Base-by-base conservation (phyloP, 92 coral and sea anemone species). In the Ricordea florida region DNA sequence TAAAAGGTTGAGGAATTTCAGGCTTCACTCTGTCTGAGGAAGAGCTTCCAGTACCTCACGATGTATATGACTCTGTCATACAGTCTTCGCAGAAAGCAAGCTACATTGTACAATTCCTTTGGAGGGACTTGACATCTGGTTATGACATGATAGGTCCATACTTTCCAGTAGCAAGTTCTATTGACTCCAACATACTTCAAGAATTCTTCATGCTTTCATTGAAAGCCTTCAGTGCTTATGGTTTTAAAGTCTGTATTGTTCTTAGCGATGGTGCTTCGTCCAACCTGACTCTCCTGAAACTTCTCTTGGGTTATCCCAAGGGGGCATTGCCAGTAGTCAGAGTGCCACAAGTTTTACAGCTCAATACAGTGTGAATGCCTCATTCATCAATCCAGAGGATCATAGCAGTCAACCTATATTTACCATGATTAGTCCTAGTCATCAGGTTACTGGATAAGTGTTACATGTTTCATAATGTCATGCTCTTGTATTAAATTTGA, bases 41-140 rank as follows among this genome's bases (percentile, higher is more conserved):
- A n/a, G n/a, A n/a, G n/a, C n/a, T n/a, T n/a, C n/a, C 63, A 9
- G 6, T 57, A 6, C n/a, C 63, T 5, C 63, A 9, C 2, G 63
- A 57, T 29, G 51, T 35, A 8, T 15, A n/a, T 40, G 22, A 47
- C 69, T 16, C 14, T 62, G 2, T 43, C 40, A 18, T 15, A 62
- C 40, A 50, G 40, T 28, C 30, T 37, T 61, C 48, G 48, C 73
- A 44, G 29, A 65, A 65, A 48, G 20, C 73, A 14, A 45, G 73
- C 40, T 45, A 45, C 17, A 44, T 65, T 31, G 73, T 65, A 34
- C 71, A 63, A 20, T 63, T 63, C 42, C 71, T 63, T 0, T 38
- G 71, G 71, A 63, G 71, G 71, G 71, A 63, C 55, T 3, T 63
- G 34, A 63, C 71, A 21, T 63, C 71, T 18, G 71, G 53, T 10